phyloP scores from a whole-genome alignment of 2,888 invertebrate species.

The Phlogophora meticulosa region DNA sequence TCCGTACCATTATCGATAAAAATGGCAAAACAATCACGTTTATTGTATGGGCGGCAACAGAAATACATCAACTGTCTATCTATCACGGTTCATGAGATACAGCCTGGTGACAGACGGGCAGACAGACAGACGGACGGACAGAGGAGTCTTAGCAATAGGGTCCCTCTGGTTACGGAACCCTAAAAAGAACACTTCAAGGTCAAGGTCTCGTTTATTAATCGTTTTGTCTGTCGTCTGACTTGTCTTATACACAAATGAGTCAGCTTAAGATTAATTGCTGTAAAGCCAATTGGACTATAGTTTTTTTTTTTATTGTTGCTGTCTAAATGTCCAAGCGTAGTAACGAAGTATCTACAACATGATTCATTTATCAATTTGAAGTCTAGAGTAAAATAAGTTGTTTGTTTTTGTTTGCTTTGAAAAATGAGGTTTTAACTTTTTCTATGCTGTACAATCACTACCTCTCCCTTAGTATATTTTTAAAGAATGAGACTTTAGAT shows the following conservation, averaged over 20 bases:
- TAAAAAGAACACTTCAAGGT: slow-evolving; percentile 32
- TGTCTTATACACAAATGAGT: slow-evolving; percentile 44
- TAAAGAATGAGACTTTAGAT: too few relatives aligned
- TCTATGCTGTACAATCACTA: background rate
- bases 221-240: slow-evolving; percentile 35
- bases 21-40: too few relatives aligned
- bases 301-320: slow-evolving; percentile 45
- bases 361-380: slow-evolving; percentile 46
- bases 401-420: slow-evolving; percentile 19
- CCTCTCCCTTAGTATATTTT: background rate
- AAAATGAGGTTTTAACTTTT: background rate
- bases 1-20: too few relatives aligned
- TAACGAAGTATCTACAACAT: slow-evolving; percentile 7
- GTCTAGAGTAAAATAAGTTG: slow-evolving; percentile 25
- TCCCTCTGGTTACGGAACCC: too few relatives aligned
- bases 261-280: slow-evolving; percentile 48
- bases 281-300: slow-evolving; percentile 36
- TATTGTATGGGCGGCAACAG: too few relatives aligned
- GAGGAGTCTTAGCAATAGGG: too few relatives aligned
- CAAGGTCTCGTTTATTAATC: slow-evolving; percentile 8
- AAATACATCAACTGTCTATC: too few relatives aligned
- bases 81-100: too few relatives aligned
- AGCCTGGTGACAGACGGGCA: too few relatives aligned
- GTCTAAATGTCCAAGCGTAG: slow-evolving; percentile 35
- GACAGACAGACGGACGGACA: too few relatives aligned